Conservation (phyloP, 2,888 invertebrate genomes). For the Metalampra italica region DNA sequence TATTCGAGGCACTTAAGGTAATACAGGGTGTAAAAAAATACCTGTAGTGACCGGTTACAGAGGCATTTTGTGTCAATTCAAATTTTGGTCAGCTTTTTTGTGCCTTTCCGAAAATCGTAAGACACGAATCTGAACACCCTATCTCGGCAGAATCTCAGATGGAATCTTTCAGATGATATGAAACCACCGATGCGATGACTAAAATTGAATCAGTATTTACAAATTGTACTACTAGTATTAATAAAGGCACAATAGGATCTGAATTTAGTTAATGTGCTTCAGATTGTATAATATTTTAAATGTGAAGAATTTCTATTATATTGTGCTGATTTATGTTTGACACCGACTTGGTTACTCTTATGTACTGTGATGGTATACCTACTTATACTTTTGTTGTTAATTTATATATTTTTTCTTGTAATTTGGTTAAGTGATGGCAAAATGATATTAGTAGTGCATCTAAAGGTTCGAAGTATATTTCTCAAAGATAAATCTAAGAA, state of each 20-base stretch:
- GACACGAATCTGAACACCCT: too few relatives aligned
- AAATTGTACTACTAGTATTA: neutral
- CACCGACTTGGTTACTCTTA: constrained; percentile 28
- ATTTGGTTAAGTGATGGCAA: neutral
- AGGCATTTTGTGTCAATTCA: too few relatives aligned
- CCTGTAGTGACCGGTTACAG: too few relatives aligned
- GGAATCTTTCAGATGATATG: too few relatives aligned
- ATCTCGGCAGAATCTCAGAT: too few relatives aligned
- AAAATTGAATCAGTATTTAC: neutral
- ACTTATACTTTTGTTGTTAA: constrained; percentile 38
- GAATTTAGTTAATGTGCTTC: constrained; percentile 12
- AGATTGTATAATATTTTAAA: constrained; percentile 14
- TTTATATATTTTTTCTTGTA: constrained; percentile 10
- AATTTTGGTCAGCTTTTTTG: too few relatives aligned
- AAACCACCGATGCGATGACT: neutral
- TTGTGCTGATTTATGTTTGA: constrained; percentile 22
- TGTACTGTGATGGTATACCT: constrained; percentile 51
- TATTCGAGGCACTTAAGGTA: too few relatives aligned
- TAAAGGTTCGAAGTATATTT: neutral
- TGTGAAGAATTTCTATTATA: constrained; percentile 18
- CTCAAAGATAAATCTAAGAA: neutral
- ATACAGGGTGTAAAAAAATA: too few relatives aligned
- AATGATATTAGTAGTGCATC: neutral
- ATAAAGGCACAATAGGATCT: neutral
- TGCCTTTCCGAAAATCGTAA: too few relatives aligned